Percentiles rank a stretch among this genome's conserved stretches.
These are phyloP conservation scores for Corythaixoides concolor DNA, from an alignment of 2,113 vertebrate species.

Conservation along the genomic window DNA sequence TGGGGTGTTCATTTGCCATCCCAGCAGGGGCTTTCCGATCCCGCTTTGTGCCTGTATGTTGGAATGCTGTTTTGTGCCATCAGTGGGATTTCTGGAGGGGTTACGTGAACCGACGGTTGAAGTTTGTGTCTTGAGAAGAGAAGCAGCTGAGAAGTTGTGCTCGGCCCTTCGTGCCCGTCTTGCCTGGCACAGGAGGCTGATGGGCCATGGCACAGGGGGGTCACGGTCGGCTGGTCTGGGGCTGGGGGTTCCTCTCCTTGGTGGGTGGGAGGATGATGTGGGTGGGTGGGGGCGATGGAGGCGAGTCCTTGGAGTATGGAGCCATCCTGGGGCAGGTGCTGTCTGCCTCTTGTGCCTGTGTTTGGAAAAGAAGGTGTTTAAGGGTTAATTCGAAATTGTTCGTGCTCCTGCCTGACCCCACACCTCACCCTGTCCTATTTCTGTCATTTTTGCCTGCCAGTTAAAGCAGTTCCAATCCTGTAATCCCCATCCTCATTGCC, in stretches of 20 bases:
- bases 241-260: background rate
- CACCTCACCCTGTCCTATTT: constrained; percentile 22
- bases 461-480: constrained; percentile 48
- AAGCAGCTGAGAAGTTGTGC: background rate
- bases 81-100: background rate
- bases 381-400: background rate
- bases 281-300: background rate
- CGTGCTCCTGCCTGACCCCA: background rate
- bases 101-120: background rate
- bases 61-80: background rate
- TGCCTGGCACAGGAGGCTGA: background rate
- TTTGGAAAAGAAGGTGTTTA: background rate
- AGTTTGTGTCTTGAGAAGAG: background rate
- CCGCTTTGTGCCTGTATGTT: too few species aligned
- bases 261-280: background rate
- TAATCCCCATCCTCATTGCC: constrained; percentile 27
- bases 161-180: background rate
- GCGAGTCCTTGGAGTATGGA: rapidly evolving
- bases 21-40: background rate
- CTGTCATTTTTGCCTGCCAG: constrained; percentile 19
- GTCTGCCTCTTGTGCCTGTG: background rate
- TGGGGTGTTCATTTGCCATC: background rate
- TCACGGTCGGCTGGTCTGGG: too few species aligned
- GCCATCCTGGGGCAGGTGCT: background rate
- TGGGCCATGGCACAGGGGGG: rapidly evolving